Evolutionary conservation across 1,140 invertebrate genomes (phyloP).

Genomic region (Drosophila littoralis): DNA sequence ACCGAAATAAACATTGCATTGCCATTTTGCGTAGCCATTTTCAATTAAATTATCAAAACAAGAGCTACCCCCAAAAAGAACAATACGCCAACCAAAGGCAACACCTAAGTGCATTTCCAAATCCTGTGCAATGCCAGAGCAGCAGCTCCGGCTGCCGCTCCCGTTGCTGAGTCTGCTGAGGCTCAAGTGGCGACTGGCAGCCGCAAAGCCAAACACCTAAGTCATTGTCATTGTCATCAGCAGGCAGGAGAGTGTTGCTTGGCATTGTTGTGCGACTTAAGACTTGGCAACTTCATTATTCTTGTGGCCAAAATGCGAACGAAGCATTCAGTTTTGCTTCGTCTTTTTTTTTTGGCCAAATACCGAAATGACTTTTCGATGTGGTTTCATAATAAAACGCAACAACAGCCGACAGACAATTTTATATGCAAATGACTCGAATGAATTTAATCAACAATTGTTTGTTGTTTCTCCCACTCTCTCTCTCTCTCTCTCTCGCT

Average conservation of each 20-base stretch:
- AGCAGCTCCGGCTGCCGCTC: slow-evolving; percentile 1
- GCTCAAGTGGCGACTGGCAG: slow-evolving; percentile 12
- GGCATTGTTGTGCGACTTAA: slow-evolving; percentile 77
- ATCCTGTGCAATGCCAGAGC: slow-evolving; percentile 34
- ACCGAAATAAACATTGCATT: slow-evolving; percentile 60
- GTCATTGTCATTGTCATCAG: slow-evolving; percentile 59
- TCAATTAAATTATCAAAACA: slow-evolving; percentile 83
- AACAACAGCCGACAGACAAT: slow-evolving; percentile 59
- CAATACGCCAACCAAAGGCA: slow-evolving; percentile 16
- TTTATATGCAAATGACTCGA: slow-evolving; percentile 79
- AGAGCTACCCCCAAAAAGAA: slow-evolving; percentile 48
- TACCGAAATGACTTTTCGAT: slow-evolving; percentile 77
- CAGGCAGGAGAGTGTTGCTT: slow-evolving; percentile 8
- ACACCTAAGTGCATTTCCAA: slow-evolving; percentile 69
- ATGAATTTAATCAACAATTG: slow-evolving; percentile 83
- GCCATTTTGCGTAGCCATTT: slow-evolving; percentile 54
- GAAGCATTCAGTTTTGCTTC: not conserved
- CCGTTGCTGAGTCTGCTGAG: not conserved
- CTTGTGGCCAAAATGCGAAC: slow-evolving; percentile 57
- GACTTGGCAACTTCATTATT: slow-evolving; percentile 78
- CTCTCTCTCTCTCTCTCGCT: slow-evolving; percentile 15
- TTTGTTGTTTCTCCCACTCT: slow-evolving; percentile 34
- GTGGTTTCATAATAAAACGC: slow-evolving; percentile 68
- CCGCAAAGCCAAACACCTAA: slow-evolving; percentile 60
- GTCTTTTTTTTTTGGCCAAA: slow-evolving; percentile 3